phyloP scores from a whole-genome alignment of 2,797 vertebrate genomes.

The Diplodus sargus region DNA sequence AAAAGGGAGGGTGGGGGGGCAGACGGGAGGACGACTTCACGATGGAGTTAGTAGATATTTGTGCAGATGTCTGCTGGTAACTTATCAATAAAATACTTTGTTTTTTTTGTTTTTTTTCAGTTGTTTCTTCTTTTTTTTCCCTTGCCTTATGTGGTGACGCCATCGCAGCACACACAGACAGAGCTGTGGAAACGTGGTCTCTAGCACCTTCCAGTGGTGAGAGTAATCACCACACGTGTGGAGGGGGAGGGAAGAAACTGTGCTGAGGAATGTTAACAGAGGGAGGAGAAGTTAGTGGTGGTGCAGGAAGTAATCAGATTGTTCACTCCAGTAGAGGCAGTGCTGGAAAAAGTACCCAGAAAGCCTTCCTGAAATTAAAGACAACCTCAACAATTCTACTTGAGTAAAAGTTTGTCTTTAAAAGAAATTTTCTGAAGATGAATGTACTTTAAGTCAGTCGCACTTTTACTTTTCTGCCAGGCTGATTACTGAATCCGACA shows the following conservation, averaged over 20 bases:
- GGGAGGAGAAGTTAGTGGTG: not conserved
- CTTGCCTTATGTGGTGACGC: not conserved
- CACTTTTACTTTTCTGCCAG: too few species aligned
- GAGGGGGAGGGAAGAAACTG: not conserved
- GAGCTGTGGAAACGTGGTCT: conserved; percentile 50
- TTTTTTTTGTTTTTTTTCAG: conserved; percentile 5
- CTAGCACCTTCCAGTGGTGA: conserved; percentile 45
- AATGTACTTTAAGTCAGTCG: too few species aligned
- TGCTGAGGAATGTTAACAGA: not conserved
- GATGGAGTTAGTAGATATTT: conserved; percentile 26
- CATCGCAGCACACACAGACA: not conserved
- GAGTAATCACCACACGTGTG: not conserved
- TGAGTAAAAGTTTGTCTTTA: too few species aligned
- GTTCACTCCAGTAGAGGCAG: not conserved
- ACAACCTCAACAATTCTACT: too few species aligned
- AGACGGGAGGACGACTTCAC: conserved; percentile 32
- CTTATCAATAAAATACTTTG: conserved; percentile 69
- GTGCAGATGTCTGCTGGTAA: conserved; percentile 56
- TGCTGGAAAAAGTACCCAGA: too few species aligned
- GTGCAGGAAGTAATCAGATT: not conserved
- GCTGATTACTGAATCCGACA: too few species aligned
- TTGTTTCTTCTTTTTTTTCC: not conserved
- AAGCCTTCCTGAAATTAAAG: too few species aligned
- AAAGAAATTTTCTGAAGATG: too few species aligned
- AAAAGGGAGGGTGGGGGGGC: conserved; percentile 15